Base-by-base conservation (phyloP, 2,797 vertebrate species). In the Muraenolepis orangiensis region DNA sequence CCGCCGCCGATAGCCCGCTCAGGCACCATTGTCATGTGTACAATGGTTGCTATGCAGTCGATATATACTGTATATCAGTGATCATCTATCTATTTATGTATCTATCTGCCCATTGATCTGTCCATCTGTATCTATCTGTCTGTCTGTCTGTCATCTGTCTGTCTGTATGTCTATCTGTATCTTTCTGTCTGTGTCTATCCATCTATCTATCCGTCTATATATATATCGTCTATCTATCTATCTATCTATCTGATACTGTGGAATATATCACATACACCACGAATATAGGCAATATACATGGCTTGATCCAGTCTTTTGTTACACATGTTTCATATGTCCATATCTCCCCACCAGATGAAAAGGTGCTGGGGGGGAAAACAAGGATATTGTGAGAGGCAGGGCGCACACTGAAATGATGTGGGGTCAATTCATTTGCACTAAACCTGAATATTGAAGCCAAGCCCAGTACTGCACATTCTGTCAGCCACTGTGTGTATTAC, bases 31-130 rank as follows among this genome's bases (percentile, higher is more conserved):
- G 18, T 57, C 6, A 18, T n/a, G 46, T 57, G 20, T 57, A 57
- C 46, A 18, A 18, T 74, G 78, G 79, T 80, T 85, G 90, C 88
- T 89, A 88, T 81, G 87, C 86, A 89, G 88, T 84, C 85, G 86
- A 87, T 91, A n/a, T 89, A 87, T 88, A 86, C 85, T 80, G 87
- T 84, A 79, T 86, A 85, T n/a, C n/a, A n/a, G n/a, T n/a, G n/a
- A n/a, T n/a, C n/a, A n/a, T n/a, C n/a, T n/a, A n/a, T n/a, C n/a
- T n/a, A n/a, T n/a, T n/a, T 79, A 73, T 85, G 83, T 51, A 51
- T 5, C 4, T 67, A 4, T 31, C n/a, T n/a, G n/a, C n/a, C n/a
- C n/a, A n/a, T n/a, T n/a, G n/a, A 83, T 86, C 86, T 51, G 6
- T n/a, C 20, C n/a, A 51, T n/a, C n/a, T 6, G n/a, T 51, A 1